phyloP scores from a whole-genome alignment of 1,140 invertebrate genomes.

The Popillia japonica region DNA sequence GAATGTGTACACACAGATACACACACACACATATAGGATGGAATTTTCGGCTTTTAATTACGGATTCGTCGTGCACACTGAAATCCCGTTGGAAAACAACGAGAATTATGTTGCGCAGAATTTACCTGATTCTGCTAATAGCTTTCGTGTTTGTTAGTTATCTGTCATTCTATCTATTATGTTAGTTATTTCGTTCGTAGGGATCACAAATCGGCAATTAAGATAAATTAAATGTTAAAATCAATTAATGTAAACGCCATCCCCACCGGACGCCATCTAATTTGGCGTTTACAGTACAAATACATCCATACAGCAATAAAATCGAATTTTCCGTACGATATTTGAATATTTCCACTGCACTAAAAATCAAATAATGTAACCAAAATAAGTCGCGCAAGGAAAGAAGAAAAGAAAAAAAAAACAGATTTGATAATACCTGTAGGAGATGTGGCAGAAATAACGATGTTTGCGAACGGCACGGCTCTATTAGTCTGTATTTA shows the following conservation, averaged over 20 bases:
- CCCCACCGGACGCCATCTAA: too few relatives aligned
- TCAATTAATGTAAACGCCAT: too few relatives aligned
- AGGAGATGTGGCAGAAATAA: conserved; percentile 56
- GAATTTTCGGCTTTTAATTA: conserved; percentile 32
- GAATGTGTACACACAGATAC: conserved; percentile 27
- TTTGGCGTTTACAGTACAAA: too few relatives aligned
- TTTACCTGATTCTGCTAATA: conserved; percentile 21
- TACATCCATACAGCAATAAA: too few relatives aligned
- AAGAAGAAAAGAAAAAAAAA: conserved; percentile 14
- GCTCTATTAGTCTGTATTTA: conserved; percentile 59
- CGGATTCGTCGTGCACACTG: conserved; percentile 8
- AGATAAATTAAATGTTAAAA: too few relatives aligned
- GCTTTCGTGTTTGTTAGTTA: neutral
- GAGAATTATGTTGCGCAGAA: conserved; percentile 28
- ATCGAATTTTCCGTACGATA: too few relatives aligned
- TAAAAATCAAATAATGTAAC: conserved; percentile 21
- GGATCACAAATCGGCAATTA: too few relatives aligned
- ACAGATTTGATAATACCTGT: conserved; percentile 41
- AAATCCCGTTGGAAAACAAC: conserved; percentile 17
- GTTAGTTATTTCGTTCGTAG: too few relatives aligned
- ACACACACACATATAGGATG: too few relatives aligned
- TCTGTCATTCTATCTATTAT: too few relatives aligned
- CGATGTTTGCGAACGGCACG: conserved; percentile 57
- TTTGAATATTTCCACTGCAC: too few relatives aligned
- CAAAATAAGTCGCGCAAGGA: neutral